Evolutionary conservation across 2,888 invertebrate genomes (phyloP).

Genomic region (Dryocosmus kuriphilus): DNA sequence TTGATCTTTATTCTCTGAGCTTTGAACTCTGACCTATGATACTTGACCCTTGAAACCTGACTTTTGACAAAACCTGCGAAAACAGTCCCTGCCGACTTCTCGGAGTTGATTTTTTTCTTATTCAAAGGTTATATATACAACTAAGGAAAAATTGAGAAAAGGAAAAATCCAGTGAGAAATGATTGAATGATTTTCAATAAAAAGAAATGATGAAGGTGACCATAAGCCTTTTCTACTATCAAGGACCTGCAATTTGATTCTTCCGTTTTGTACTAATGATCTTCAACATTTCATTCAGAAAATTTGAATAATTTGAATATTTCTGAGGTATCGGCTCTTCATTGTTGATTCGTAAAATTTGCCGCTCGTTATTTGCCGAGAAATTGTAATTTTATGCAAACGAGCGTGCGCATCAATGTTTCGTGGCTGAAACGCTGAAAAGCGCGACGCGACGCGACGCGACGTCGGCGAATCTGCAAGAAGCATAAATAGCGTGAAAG

Average conservation of each 20-base stretch:
- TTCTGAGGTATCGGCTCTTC: neutral
- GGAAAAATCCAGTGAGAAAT: neutral
- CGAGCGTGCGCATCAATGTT: constrained; percentile 10
- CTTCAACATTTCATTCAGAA: neutral
- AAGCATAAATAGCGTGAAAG: constrained; percentile 33
- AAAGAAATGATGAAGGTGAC: neutral
- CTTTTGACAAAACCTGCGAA: too few relatives aligned
- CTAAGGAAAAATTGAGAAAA: neutral
- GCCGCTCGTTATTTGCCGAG: constrained; percentile 17
- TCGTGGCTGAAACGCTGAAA: neutral
- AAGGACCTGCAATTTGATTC: neutral
- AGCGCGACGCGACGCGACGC: too few relatives aligned
- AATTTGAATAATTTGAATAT: constrained; percentile 34
- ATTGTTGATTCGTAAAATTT: constrained; percentile 3
- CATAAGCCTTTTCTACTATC: neutral
- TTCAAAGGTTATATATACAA: neutral
- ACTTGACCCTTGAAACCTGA: too few relatives aligned
- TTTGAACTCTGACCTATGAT: too few relatives aligned
- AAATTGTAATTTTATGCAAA: constrained; percentile 38
- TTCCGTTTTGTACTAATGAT: neutral
- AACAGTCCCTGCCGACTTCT: too few relatives aligned
- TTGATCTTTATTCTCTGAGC: too few relatives aligned
- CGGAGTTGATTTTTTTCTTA: too few relatives aligned
- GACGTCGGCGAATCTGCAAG: constrained; percentile 1
- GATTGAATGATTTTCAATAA: neutral